A percentile compares a stretch with the other conserved stretches of the same genome.
phyloP scores from a whole-genome alignment of 2,113 vertebrate species.

The Sarotherodon lohbergeri region DNA sequence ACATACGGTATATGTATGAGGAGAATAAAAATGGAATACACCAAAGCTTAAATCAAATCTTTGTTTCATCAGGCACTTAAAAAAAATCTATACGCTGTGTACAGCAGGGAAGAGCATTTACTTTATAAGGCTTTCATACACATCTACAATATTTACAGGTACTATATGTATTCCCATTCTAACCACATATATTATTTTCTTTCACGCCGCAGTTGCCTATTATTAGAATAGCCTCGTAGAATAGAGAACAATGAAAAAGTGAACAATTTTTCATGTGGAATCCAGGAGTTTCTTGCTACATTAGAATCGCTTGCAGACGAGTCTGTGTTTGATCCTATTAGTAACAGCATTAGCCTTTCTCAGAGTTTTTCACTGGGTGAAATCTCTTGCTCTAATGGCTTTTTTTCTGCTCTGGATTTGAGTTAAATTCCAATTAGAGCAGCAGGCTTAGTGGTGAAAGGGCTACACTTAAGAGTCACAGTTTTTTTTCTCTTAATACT shows the following conservation, averaged over 20 bases:
- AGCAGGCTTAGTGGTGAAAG: neutral
- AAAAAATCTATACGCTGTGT: neutral
- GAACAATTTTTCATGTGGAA: neutral
- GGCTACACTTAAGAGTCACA: neutral
- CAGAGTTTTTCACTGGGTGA: neutral
- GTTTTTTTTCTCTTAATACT: neutral
- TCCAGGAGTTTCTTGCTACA: neutral
- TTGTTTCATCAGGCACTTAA: neutral
- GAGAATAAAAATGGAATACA: neutral
- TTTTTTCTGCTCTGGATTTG: constrained; percentile 3
- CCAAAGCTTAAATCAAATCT: neutral
- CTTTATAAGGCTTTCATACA: neutral
- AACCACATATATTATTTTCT: constrained; percentile 8
- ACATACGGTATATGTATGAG: neutral
- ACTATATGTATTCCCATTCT: neutral
- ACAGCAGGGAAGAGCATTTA: neutral
- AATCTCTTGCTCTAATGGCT: neutral
- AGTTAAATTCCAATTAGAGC: neutral
- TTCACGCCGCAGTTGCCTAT: neutral
- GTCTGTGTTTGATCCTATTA: neutral
- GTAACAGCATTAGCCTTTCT: constrained; percentile 3
- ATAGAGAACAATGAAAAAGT: neutral
- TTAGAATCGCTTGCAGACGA: neutral
- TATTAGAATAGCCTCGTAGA: neutral
- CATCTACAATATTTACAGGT: neutral